phyloP scores from a whole-genome alignment of 2,888 invertebrate species.

The Allygus modestus region DNA sequence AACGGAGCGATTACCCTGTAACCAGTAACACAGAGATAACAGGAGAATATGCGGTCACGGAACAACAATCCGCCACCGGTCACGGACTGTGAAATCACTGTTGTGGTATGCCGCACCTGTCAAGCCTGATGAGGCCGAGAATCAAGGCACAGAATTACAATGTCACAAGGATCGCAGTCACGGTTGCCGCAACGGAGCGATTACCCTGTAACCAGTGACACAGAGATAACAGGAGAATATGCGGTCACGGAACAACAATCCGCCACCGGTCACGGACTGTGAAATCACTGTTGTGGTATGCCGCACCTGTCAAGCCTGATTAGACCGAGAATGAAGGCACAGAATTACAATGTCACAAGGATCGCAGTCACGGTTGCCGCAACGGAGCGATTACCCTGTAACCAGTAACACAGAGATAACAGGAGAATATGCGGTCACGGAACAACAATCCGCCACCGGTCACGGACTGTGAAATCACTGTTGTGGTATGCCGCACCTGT shows the following conservation, averaged over 20 bases:
- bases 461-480: no score
- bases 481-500: no score
- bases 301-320: no score
- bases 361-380: not conserved
- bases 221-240: no score
- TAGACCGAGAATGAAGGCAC: not conserved
- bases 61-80: constrained; percentile 1
- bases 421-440: no score
- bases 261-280: no score
- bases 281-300: no score
- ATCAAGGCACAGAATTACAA: not conserved
- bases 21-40: no score
- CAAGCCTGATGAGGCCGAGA: not conserved
- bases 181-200: not conserved
- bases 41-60: no score
- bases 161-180: not conserved
- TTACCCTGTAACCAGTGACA: constrained; percentile 21
- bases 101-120: constrained; percentile 7
- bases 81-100: constrained; percentile 7
- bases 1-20: not conserved
- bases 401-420: constrained; percentile 11
- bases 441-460: no score
- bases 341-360: not conserved
- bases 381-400: not conserved
- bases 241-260: no score